Evolutionary conservation across 1,140 invertebrate species (phyloP), one percentile per base, ranked within the genome.

Genomic region (Rhagoletis zephyria): DNA sequence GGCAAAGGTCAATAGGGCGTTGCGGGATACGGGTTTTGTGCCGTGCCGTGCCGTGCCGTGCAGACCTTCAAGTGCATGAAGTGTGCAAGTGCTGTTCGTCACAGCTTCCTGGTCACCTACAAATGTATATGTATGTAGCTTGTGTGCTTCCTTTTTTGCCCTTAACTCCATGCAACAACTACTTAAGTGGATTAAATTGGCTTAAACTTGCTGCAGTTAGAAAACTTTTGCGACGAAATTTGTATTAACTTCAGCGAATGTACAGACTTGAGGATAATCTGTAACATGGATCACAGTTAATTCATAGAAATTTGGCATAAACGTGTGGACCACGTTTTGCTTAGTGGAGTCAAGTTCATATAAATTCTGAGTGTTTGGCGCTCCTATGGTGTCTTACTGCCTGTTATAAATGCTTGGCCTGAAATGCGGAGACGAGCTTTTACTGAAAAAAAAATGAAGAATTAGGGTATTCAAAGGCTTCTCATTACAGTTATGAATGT

Each of bases 131-230:
- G 10, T 63, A n/a, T n/a, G 61, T 30, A 30, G 16, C 16, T 4
- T 60, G 6, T 60, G 6, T 60, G 6, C 6, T 12, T 6, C 16
- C 16, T 16, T 63, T 14, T 63, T 63, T n/a, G 61, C 4, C 10
- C 67, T n/a, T 48, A 45, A 48, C 67, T n/a, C 14, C 3, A 48
- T 45, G 67, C 42, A 3, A 45, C 12, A 74, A 74, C 67, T 74
- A 42, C 30, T 74, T 74, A 74, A 74, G 67, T 74, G 67, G 67
- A 74, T 74, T 74, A 74, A 42, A 74, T 74, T 74, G 45, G 67
- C 67, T 74, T 48, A 74, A 48, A 74, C 67, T 74, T 42, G 42
- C 14, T 74, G 4, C 12, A 48, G 40, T 74, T 74, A 3, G 5
- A 12, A 45, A 74, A 74, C 30, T 48, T 74, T 74, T 48, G 67